Conservation (phyloP, 2,113 vertebrate species). For the Fulica atra region DNA sequence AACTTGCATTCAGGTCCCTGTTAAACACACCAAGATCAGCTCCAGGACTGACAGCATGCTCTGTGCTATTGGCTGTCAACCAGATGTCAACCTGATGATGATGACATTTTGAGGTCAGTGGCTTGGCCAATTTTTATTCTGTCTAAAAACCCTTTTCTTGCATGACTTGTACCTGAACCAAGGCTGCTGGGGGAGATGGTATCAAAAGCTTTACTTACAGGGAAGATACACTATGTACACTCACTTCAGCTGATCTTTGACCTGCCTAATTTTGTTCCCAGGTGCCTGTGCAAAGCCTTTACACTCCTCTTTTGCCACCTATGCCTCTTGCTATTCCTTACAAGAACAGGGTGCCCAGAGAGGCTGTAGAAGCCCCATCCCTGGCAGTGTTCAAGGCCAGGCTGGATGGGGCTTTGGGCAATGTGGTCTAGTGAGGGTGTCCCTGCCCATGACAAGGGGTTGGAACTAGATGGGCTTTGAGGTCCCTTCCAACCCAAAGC, state of each 20-base stretch:
- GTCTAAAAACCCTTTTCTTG: background rate
- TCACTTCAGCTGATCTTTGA: background rate
- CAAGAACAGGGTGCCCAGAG: no score
- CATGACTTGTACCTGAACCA: background rate
- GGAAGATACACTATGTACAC: background rate
- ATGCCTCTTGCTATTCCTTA: background rate
- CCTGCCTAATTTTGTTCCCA: background rate
- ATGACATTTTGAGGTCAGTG: background rate
- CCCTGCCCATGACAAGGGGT: no score
- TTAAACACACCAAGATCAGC: background rate
- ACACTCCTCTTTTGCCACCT: background rate
- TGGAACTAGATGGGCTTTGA: no score
- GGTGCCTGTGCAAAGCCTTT: background rate
- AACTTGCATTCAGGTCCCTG: background rate
- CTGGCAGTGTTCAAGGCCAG: no score
- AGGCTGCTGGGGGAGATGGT: background rate
- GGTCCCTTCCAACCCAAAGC: no score
- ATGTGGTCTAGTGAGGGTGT: no score
- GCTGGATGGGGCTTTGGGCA: no score
- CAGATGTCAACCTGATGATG: background rate
- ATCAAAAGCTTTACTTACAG: background rate
- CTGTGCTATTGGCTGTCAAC: background rate
- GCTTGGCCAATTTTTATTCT: background rate
- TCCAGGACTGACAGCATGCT: background rate
- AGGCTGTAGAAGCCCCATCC: no score